Percentiles rank a stretch among this genome's conserved stretches.
phyloP scores from a whole-genome alignment of 37 sponge, comb jelly and placozoan species.

The Theonella swinhoei region DNA sequence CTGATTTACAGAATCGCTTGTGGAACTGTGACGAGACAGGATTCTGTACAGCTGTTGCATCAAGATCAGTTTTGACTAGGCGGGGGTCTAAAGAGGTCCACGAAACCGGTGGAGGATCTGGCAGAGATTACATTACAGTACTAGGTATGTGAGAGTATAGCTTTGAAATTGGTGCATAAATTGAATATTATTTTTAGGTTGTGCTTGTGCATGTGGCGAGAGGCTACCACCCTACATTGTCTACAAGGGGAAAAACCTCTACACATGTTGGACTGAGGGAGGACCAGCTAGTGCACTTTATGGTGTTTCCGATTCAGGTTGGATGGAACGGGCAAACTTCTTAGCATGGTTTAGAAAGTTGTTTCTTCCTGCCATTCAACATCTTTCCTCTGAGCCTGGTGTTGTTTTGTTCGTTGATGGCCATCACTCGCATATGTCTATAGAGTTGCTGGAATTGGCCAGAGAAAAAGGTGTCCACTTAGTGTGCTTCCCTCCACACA shows the following conservation, averaged over 20 bases:
- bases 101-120: conserved; percentile 39
- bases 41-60: conserved; percentile 37
- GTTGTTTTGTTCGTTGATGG: conserved; percentile 69
- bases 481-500: conserved; percentile 56
- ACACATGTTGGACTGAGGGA: conserved; percentile 12
- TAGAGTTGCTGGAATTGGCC: conserved; percentile 26
- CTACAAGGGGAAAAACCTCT: conserved; percentile 73
- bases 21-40: conserved; percentile 68
- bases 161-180: no score
- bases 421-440: conserved; percentile 56
- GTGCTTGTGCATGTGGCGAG: conserved; percentile 41
- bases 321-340: conserved; percentile 65
- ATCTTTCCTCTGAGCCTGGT: not conserved
- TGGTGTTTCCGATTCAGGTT: conserved; percentile 32
- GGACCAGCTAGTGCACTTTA: conserved; percentile 48
- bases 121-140: conserved; percentile 50
- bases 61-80: conserved; percentile 17
- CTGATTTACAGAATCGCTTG: no score
- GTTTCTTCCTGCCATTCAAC: conserved; percentile 41
- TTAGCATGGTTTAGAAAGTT: conserved; percentile 50
- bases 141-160: no score
- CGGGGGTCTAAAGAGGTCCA: conserved; percentile 29
- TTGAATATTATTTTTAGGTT: no score
- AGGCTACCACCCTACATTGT: conserved; percentile 60
- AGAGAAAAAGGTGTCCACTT: conserved; percentile 17